These are phyloP conservation scores for Villa cingulata DNA, from an alignment of 2,888 invertebrate genomes.

Conservation along the genomic window DNA sequence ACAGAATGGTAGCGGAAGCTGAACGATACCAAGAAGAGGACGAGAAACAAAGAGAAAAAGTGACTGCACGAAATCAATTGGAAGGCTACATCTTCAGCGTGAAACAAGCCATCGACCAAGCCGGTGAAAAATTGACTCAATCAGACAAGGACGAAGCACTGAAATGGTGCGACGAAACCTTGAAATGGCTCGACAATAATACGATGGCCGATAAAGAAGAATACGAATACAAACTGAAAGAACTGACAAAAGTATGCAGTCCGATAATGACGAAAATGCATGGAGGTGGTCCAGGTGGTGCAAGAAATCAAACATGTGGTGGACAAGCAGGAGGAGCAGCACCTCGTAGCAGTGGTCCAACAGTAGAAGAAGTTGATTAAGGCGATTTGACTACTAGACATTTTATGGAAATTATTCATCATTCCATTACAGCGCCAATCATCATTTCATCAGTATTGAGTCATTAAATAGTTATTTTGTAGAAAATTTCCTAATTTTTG, in stretches of 20 bases:
- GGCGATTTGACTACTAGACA: no score
- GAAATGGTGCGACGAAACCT: constrained; percentile 47
- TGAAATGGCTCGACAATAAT: constrained; percentile 60
- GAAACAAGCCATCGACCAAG: constrained; percentile 51
- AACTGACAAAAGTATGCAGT: constrained; percentile 34
- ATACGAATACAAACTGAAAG: constrained; percentile 40
- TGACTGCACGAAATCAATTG: constrained; percentile 52
- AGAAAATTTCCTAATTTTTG: no score
- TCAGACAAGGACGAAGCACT: constrained; percentile 53
- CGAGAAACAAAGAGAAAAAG: constrained; percentile 48
- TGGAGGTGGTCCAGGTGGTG: constrained; percentile 13
- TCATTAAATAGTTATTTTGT: no score
- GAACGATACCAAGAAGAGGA: constrained; percentile 57
- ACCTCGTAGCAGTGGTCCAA: constrained; percentile 23
- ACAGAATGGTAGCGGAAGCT: constrained; percentile 57
- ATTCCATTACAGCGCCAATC: no score
- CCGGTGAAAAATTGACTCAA: constrained; percentile 45
- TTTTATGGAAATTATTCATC: no score
- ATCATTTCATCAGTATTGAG: no score
- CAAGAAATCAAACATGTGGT: constrained; percentile 17
- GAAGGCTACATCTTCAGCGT: constrained; percentile 53
- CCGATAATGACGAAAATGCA: constrained; percentile 22
- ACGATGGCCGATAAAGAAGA: constrained; percentile 59
- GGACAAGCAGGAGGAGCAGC: constrained; percentile 51
- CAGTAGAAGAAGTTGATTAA: constrained; percentile 18